Evolutionary conservation across 1,140 invertebrate genomes (phyloP).

Genomic region (Alviniconcha marisindica): DNA sequence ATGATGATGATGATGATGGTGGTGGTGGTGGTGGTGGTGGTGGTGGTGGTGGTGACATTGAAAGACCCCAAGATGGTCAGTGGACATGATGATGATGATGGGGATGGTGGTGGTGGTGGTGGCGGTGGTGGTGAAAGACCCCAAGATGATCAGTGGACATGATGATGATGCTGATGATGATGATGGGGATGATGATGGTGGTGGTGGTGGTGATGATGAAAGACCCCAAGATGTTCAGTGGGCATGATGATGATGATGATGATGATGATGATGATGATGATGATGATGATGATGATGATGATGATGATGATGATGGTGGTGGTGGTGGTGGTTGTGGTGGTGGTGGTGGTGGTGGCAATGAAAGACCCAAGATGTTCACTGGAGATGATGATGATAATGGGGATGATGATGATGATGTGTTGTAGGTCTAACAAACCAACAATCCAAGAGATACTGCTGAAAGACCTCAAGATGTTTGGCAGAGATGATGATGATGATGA

Average conservation of each 20-base stretch:
- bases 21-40: background rate
- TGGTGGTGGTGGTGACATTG: background rate
- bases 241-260: background rate
- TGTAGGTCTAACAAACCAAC: constrained; percentile 73
- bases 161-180: background rate
- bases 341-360: background rate
- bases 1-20: background rate
- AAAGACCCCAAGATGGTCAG: too few relatives aligned
- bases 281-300: background rate
- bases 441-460: constrained; percentile 69
- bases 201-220: too few relatives aligned
- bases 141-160: background rate
- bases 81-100: background rate
- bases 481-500: background rate
- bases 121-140: background rate
- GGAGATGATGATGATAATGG: background rate
- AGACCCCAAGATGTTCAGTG: too few relatives aligned
- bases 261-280: background rate
- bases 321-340: too few relatives aligned
- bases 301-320: too few relatives aligned
- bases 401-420: background rate
- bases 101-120: background rate
- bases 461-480: too few relatives aligned
- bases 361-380: too few relatives aligned
- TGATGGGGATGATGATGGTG: background rate